These are phyloP conservation scores for Papilio protenor DNA, from an alignment of 2,888 invertebrate species.

Conservation along the genomic window DNA sequence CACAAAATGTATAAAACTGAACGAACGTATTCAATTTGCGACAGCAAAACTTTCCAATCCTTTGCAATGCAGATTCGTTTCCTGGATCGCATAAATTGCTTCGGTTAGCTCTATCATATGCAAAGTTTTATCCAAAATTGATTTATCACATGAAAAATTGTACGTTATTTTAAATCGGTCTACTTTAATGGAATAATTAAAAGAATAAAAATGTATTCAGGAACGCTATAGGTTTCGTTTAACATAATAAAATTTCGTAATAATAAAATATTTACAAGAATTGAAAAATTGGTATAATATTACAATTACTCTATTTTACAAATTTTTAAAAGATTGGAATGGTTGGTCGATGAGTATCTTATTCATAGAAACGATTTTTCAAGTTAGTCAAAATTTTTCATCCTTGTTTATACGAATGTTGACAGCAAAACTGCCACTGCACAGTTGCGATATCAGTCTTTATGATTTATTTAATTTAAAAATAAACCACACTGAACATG, in stretches of 20 bases:
- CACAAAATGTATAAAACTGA: conserved; percentile 4
- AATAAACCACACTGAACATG: background rate
- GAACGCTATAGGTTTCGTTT: background rate
- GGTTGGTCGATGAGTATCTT: background rate
- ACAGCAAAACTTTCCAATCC: conserved; percentile 27
- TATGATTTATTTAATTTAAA: conserved; percentile 1
- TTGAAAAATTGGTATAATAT: too few relatives aligned
- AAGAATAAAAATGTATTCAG: background rate
- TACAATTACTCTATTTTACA: too few relatives aligned
- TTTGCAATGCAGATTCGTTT: conserved; percentile 30
- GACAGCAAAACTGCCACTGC: background rate
- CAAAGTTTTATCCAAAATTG: conserved; percentile 4
- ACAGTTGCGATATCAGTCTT: background rate
- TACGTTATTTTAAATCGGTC: background rate
- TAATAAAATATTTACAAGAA: too few relatives aligned
- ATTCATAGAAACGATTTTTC: background rate
- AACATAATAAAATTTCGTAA: background rate
- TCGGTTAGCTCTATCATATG: conserved; percentile 13
- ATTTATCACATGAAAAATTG: background rate
- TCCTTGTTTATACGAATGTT: background rate
- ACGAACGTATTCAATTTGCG: conserved; percentile 27
- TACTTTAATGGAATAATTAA: background rate
- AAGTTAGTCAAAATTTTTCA: background rate
- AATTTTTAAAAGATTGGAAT: too few relatives aligned
- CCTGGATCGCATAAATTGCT: conserved; percentile 24